A percentile compares a stretch with the other conserved stretches of the same genome.
phyloP scores from a whole-genome alignment of 2,113 vertebrate species.

The Anser brachyrhynchus region DNA sequence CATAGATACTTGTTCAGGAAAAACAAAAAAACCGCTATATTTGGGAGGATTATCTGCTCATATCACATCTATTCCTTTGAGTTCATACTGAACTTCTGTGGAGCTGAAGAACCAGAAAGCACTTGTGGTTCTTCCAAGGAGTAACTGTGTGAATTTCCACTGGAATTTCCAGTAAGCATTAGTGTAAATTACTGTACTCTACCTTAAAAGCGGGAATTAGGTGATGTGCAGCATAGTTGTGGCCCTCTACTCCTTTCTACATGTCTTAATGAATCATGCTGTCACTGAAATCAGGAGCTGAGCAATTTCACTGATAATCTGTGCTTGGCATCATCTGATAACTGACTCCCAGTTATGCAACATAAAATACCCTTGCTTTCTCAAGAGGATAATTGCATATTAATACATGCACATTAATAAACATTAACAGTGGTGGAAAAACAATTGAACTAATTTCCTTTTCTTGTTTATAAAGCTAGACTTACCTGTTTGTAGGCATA shows the following conservation, averaged over 20 bases:
- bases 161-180: conserved; percentile 34
- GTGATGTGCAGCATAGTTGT: neutral
- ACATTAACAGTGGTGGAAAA: neutral
- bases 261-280: neutral
- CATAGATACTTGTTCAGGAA: neutral
- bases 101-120: neutral
- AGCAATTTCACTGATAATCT: neutral
- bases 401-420: neutral
- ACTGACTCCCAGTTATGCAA: neutral
- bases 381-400: neutral
- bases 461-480: neutral
- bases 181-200: neutral
- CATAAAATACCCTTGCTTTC: neutral
- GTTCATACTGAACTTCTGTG: neutral
- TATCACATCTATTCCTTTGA: neutral
- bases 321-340: neutral
- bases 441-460: neutral
- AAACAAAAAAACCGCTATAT: neutral
- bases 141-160: neutral
- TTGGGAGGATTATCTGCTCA: neutral
- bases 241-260: neutral
- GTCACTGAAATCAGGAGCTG: neutral
- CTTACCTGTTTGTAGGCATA: neutral
- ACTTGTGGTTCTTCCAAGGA: neutral
- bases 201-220: conserved; percentile 23